Conservation (phyloP, 2,888 invertebrate genomes). For the Bugulina stolonifera region DNA sequence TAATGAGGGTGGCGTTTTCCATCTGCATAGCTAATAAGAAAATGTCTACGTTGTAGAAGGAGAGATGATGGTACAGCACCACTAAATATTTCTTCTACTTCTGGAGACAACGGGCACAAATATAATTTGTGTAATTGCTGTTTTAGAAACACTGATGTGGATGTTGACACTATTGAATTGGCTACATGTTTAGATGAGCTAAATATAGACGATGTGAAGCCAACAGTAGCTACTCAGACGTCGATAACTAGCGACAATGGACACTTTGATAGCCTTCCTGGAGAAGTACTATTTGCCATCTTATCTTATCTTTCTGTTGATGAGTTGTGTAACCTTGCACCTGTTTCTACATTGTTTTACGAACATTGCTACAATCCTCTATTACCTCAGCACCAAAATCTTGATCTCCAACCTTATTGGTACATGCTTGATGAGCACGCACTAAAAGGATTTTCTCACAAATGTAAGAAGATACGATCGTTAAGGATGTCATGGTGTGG, state of each 20-base stretch:
- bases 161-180: background rate
- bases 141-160: background rate
- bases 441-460: background rate
- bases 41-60: too few relatives aligned
- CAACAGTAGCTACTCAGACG: background rate
- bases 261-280: background rate
- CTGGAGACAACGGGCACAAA: too few relatives aligned
- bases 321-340: background rate
- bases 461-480: constrained; percentile 59
- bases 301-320: background rate
- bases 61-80: too few relatives aligned
- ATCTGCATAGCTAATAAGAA: too few relatives aligned
- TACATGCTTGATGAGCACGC: constrained; percentile 28
- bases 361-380: constrained; percentile 1
- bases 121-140: too few relatives aligned
- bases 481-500: constrained; percentile 86
- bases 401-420: constrained; percentile 66
- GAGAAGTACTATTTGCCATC: background rate
- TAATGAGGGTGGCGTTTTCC: too few relatives aligned
- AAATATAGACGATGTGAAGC: background rate
- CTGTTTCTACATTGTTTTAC: background rate
- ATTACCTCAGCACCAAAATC: constrained; percentile 60
- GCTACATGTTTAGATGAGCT: background rate
- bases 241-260: background rate
- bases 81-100: too few relatives aligned